phyloP scores from a whole-genome alignment of 2,888 invertebrate species.

The Tetrapedia diversipes region DNA sequence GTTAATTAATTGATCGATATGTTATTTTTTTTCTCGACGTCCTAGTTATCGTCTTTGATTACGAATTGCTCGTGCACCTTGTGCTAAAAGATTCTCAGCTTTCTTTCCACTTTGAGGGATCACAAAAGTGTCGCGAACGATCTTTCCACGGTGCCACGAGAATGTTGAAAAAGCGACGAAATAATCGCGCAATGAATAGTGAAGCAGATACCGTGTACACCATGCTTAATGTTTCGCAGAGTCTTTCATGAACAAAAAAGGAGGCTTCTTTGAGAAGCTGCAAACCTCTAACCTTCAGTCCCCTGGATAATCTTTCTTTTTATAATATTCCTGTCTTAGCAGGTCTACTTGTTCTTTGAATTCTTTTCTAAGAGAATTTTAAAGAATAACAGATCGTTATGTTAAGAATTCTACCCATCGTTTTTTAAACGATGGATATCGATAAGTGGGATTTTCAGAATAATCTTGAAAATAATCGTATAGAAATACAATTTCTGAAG shows the following conservation, averaged over 20 bases:
- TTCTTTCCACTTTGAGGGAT: neutral
- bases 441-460: too few relatives aligned
- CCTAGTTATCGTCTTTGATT: constrained; percentile 17
- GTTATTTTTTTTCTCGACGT: constrained; percentile 48
- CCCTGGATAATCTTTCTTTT: constrained; percentile 3
- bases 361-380: neutral
- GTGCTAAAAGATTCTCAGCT: neutral
- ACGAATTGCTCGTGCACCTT: neutral
- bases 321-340: neutral
- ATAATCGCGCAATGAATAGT: constrained; percentile 59
- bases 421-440: too few relatives aligned
- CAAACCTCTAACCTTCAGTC: constrained; percentile 12
- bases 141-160: neutral
- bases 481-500: too few relatives aligned
- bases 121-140: constrained; percentile 10
- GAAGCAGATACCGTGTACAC: constrained; percentile 41
- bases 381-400: too few relatives aligned
- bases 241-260: constrained; percentile 36
- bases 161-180: constrained; percentile 17
- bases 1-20: constrained; percentile 26
- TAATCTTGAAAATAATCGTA: too few relatives aligned
- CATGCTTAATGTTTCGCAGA: constrained; percentile 41
- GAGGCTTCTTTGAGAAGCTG: neutral
- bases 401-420: too few relatives aligned
- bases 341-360: neutral